phyloP scores from a whole-genome alignment of 2,797 vertebrate species.

The Dromococcyx pavoninus region DNA sequence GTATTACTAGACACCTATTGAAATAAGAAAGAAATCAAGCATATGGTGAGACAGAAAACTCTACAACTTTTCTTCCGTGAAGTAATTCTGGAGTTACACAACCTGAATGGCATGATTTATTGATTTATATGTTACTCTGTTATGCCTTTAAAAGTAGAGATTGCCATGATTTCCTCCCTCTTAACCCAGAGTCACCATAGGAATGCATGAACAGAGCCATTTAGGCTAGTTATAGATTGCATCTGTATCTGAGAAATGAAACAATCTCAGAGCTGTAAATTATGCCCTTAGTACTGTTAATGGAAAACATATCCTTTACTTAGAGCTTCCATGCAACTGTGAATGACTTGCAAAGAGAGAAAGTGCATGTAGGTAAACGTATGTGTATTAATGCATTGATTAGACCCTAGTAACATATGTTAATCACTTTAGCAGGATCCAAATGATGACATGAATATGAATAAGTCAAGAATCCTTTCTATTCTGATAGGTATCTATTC shows the following conservation, averaged over 20 bases:
- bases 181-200: neutral
- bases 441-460: neutral
- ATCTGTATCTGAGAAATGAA: neutral
- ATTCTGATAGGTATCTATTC: neutral
- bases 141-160: neutral
- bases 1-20: neutral
- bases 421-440: neutral
- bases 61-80: neutral
- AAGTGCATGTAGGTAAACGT: neutral
- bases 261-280: constrained; percentile 13
- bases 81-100: neutral
- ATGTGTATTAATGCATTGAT: too few species aligned
- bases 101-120: neutral
- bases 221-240: neutral
- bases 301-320: constrained; percentile 27
- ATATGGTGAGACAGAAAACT: neutral
- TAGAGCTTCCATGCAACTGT: neutral
- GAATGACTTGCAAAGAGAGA: neutral
- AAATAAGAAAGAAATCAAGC: neutral
- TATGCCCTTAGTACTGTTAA: neutral
- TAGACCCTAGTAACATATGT: neutral
- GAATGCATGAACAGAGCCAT: constrained; percentile 28
- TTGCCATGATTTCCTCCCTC: neutral
- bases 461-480: neutral
- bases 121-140: neutral